Conservation (phyloP, 2,888 invertebrate genomes). For the Prosopocoilus inquinatus region DNA sequence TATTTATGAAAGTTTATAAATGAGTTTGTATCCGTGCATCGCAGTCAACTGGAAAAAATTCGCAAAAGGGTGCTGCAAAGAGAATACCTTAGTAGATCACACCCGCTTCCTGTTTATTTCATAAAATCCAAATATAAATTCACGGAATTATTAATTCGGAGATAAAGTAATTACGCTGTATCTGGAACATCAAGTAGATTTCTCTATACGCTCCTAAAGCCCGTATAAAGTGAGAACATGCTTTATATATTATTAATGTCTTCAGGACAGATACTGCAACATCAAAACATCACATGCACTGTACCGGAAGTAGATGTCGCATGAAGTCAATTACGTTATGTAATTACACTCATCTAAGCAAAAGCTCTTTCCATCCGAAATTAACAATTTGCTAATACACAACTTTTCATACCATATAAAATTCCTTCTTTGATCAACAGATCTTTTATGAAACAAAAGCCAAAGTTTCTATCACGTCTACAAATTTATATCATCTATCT, state of each 20-base stretch:
- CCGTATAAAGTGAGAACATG: slow-evolving; percentile 8
- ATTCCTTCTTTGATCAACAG: no score
- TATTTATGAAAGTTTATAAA: slow-evolving; percentile 23
- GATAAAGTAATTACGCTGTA: slow-evolving; percentile 39
- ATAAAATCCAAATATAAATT: slow-evolving; percentile 42
- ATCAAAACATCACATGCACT: slow-evolving; percentile 34
- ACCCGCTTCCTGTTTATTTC: slow-evolving; percentile 41
- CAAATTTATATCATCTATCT: no score
- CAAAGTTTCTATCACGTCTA: no score
- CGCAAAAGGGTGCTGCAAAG: slow-evolving; percentile 28
- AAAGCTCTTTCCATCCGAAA: no score
- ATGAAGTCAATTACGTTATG: no score
- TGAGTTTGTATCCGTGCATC: slow-evolving; percentile 18
- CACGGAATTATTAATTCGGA: slow-evolving; percentile 41
- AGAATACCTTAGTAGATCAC: slow-evolving; percentile 42
- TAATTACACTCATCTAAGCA: no score
- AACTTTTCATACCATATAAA: no score
- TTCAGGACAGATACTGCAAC: slow-evolving; percentile 19
- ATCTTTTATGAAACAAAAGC: no score
- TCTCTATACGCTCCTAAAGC: slow-evolving; percentile 6
- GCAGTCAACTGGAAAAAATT: not conserved
- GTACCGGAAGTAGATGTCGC: slow-evolving; percentile 25
- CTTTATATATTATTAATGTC: not conserved
- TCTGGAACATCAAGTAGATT: slow-evolving; percentile 3
- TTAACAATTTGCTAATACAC: no score